Percentiles rank a stretch among this genome's conserved stretches.
phyloP scores from a whole-genome alignment of 2,113 vertebrate species.

The Accipiter virgatus region DNA sequence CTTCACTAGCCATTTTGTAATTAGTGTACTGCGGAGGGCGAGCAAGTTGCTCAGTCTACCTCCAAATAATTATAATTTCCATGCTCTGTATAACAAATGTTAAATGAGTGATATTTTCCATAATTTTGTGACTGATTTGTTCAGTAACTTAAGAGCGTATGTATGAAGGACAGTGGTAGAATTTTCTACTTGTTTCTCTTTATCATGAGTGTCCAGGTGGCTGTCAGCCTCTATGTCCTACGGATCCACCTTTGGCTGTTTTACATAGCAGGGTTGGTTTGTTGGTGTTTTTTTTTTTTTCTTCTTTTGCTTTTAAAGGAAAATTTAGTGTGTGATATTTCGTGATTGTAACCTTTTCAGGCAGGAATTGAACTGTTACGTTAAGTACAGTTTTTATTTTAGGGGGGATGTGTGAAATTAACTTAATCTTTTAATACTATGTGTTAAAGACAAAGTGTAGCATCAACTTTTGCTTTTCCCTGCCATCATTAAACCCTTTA shows the following conservation, averaged over 20 bases:
- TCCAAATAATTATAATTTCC: background rate
- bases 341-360: background rate
- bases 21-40: background rate
- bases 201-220: background rate
- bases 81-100: background rate
- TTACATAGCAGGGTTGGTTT: background rate
- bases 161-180: background rate
- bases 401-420: background rate
- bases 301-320: background rate
- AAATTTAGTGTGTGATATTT: background rate
- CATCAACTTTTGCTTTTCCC: background rate
- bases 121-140: background rate
- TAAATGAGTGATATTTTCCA: background rate
- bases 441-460: background rate
- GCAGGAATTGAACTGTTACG: background rate
- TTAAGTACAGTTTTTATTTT: background rate
- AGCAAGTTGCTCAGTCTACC: background rate
- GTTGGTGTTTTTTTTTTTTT: background rate
- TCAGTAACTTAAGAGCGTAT: background rate
- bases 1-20: background rate
- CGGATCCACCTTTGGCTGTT: background rate
- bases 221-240: background rate
- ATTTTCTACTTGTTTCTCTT: background rate
- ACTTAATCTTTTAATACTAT: background rate
- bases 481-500: background rate